A percentile compares a stretch with the other conserved stretches of the same genome.
Conservation (phyloP, 2,888 invertebrate species). For the Dolomedes plantarius region DNA sequence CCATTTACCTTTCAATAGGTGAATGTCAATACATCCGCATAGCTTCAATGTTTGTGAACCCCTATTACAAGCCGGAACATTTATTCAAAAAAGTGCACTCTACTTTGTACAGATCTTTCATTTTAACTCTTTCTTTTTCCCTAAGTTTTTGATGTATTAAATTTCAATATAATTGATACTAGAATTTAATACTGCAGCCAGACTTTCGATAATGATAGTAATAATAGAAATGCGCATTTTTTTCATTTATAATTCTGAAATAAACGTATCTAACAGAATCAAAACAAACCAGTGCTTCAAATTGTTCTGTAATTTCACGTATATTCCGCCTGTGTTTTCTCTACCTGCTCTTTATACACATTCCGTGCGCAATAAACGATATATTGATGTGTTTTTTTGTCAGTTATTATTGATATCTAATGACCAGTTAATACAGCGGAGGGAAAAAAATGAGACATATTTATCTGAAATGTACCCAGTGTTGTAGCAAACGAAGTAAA, state of each 20-base stretch:
- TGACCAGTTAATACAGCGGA: slow-evolving; percentile 35
- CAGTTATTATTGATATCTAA: slow-evolving; percentile 60
- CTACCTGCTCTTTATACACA: slow-evolving; percentile 26
- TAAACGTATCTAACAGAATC: not conserved
- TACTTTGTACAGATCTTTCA: too few relatives aligned
- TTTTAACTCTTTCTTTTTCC: too few relatives aligned
- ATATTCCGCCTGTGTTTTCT: not conserved
- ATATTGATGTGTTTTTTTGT: slow-evolving; percentile 53
- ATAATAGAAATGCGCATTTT: slow-evolving; percentile 2
- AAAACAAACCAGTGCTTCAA: not conserved
- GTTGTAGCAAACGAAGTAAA: not conserved
- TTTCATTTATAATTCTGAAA: not conserved
- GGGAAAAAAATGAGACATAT: slow-evolving; percentile 26
- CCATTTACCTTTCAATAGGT: too few relatives aligned
- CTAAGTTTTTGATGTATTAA: not conserved
- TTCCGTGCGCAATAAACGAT: slow-evolving; percentile 60
- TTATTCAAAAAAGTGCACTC: too few relatives aligned
- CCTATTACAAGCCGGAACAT: too few relatives aligned
- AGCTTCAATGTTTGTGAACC: too few relatives aligned
- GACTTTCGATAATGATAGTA: not conserved
- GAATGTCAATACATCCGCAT: too few relatives aligned
- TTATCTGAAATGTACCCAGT: slow-evolving; percentile 41
- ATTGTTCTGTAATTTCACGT: not conserved
- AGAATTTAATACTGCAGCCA: not conserved
- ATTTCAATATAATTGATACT: not conserved